Percentiles rank a stretch among this genome's conserved stretches.
phyloP scores from a whole-genome alignment of 2,888 invertebrate species.

The Drosophila sordidapex region DNA sequence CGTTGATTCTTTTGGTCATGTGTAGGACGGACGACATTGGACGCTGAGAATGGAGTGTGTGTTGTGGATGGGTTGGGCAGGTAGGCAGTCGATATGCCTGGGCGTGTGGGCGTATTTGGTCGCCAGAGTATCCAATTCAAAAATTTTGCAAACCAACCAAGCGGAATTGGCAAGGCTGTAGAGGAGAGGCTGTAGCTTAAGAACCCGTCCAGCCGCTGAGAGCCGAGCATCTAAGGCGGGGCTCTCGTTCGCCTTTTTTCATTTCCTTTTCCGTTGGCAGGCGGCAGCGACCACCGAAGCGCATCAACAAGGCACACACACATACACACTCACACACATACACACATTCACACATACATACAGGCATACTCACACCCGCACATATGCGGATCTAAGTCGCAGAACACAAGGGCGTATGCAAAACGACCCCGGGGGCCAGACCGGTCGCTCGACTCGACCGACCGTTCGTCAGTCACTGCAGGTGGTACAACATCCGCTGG shows the following conservation, averaged over 20 bases:
- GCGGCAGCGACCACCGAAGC: conserved; percentile 76
- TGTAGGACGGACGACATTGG: conserved; percentile 49
- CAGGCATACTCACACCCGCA: conserved; percentile 1
- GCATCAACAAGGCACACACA: conserved; percentile 60
- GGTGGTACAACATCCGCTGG: conserved; percentile 51
- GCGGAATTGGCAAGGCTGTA: conserved; percentile 65
- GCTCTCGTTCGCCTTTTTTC: conserved; percentile 72
- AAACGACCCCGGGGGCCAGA: conserved; percentile 67
- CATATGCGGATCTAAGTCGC: conserved; percentile 39
- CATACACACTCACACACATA: background rate
- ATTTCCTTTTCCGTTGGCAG: conserved; percentile 77
- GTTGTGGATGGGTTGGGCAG: conserved; percentile 7
- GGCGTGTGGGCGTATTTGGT: conserved; percentile 67
- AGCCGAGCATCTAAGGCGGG: conserved; percentile 43
- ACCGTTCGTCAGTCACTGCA: conserved; percentile 57
- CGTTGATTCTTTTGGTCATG: conserved; percentile 71
- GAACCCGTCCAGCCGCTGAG: conserved; percentile 42
- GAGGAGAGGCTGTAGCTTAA: conserved; percentile 29
- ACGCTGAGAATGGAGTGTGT: conserved; percentile 12
- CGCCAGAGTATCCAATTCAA: conserved; percentile 77
- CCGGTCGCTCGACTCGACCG: conserved; percentile 25
- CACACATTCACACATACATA: background rate
- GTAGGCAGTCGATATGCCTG: conserved; percentile 58
- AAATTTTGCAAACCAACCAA: conserved; percentile 78
- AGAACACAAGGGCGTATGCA: conserved; percentile 58